Evolutionary conservation across 2,113 vertebrate species (phyloP).

Genomic region (Puma concolor): DNA sequence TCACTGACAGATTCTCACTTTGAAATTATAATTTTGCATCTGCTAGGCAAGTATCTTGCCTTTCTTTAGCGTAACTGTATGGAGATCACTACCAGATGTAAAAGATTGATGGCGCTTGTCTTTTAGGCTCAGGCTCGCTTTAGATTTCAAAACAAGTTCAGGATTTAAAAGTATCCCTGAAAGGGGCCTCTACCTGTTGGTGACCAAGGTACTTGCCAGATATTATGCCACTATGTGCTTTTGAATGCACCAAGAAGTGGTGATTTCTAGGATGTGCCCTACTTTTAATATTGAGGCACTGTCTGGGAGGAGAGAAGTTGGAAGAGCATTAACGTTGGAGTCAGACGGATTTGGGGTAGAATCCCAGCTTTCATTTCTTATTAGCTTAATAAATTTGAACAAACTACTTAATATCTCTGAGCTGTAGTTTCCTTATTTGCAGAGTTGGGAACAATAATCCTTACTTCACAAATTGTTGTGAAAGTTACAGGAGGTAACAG

Average conservation of each 20-base stretch:
- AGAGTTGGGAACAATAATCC: conserved; percentile 20
- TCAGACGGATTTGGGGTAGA: neutral
- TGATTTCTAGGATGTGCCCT: neutral
- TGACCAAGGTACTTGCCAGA: conserved; percentile 22
- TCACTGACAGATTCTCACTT: conserved; percentile 14
- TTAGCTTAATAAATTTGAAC: conserved; percentile 30
- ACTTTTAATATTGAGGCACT: conserved; percentile 1
- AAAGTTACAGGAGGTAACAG: neutral
- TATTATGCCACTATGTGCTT: neutral
- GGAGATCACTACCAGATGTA: neutral
- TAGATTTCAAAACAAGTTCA: conserved; percentile 17
- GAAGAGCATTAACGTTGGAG: neutral
- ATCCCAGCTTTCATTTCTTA: conserved; percentile 37
- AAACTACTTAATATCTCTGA: conserved; percentile 19
- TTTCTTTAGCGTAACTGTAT: neutral
- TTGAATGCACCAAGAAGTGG: neutral
- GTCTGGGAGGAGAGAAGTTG: neutral
- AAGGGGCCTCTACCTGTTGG: conserved; percentile 25
- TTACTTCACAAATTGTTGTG: neutral
- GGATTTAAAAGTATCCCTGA: neutral
- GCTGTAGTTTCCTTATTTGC: conserved; percentile 14
- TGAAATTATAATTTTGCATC: conserved; percentile 40
- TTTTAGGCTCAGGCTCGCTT: neutral
- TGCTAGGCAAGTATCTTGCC: conserved; percentile 8
- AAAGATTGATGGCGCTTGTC: neutral